These are phyloP conservation scores for Cryptus viduatorius DNA, from an alignment of 2,888 invertebrate species.

Conservation along the genomic window DNA sequence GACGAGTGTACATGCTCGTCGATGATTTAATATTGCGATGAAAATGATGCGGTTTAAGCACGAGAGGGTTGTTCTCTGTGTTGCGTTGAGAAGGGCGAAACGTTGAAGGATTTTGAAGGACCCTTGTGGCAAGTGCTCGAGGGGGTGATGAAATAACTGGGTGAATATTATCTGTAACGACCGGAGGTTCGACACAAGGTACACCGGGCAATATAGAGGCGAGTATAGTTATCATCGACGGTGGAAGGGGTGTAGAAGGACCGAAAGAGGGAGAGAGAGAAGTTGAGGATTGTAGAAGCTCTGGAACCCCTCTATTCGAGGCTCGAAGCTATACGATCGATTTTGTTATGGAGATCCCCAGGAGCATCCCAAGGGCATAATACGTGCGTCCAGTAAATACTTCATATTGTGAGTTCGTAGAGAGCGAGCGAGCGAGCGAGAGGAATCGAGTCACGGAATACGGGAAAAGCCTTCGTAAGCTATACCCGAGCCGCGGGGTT, in stretches of 20 bases:
- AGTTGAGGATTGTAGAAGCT: slow-evolving; percentile 15
- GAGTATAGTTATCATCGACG: slow-evolving; percentile 36
- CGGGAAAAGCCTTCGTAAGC: slow-evolving; percentile 71
- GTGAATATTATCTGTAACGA: slow-evolving; percentile 48
- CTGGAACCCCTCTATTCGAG: slow-evolving; percentile 31
- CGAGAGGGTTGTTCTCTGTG: slow-evolving; percentile 20
- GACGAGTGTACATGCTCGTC: neutral
- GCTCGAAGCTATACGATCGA: slow-evolving; percentile 72
- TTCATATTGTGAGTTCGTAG: slow-evolving; percentile 69
- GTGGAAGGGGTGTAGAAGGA: slow-evolving; percentile 9
- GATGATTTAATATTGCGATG: slow-evolving; percentile 38
- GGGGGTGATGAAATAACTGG: slow-evolving; percentile 33
- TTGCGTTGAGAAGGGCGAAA: neutral
- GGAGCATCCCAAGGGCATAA: slow-evolving; percentile 68
- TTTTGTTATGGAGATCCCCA: slow-evolving; percentile 74
- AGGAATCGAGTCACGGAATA: slow-evolving; percentile 68
- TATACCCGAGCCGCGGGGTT: slow-evolving; percentile 1
- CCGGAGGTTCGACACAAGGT: slow-evolving; percentile 29
- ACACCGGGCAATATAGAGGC: slow-evolving; percentile 1
- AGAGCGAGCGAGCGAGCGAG: slow-evolving; percentile 34
- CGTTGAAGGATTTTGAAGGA: slow-evolving; percentile 21
- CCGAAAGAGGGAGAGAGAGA: slow-evolving; percentile 7
- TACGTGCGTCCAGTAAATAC: slow-evolving; percentile 76
- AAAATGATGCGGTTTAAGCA: slow-evolving; percentile 27
- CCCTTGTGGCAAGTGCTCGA: neutral